Evolutionary conservation across 2,797 vertebrate species (phyloP), one percentile per base, ranked within the genome.

Genomic region (Myripristis murdjan): DNA sequence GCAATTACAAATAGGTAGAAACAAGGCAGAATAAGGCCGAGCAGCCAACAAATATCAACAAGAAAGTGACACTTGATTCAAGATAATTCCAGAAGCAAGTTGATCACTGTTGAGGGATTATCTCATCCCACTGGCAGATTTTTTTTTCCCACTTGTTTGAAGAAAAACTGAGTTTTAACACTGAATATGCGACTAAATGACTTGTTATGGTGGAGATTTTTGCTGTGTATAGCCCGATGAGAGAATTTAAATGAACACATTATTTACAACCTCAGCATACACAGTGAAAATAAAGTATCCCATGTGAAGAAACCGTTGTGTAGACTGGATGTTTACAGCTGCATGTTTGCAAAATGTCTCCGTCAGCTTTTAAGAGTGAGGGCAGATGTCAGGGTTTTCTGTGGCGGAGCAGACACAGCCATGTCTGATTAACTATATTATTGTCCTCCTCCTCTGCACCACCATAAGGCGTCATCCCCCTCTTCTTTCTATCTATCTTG

Each of bases 371-470:
- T 86, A 88, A 84, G 77, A 86, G 82, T 47, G 83, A 84, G 91
- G 89, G 88, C 83, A 87, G 91, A 90, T 89, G 91, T 91, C 91
- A 91, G 83, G 85, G 81, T 85, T 82, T 76, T 74, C 90, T 85
- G 82, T 77, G 91, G 89, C 81, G 82, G 87, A 93, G 90, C 89
- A 91, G 91, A 88, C 89, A 87, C 92, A 94, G 89, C 92, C 91
- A 94, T 92, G 92, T 94, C 91, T 93, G 89, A 93, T 94, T 95
- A 94, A 92, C 89, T 93, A 92, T 93, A 92, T 93, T 92, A 94
- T 92, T 92, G 90, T 93, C 87, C 85, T 87, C 81, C 85, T 87
- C 81, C 83, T 88, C 85, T 73, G 68, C 85, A 74, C 72, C 28
- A 44, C 73, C 84, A 83, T 85, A 82, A 86, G 86, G 80, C 76